Evolutionary conservation across 2,113 vertebrate species (phyloP), one percentile per base, ranked within the genome.

Genomic region (Neolamprologus modestus): DNA sequence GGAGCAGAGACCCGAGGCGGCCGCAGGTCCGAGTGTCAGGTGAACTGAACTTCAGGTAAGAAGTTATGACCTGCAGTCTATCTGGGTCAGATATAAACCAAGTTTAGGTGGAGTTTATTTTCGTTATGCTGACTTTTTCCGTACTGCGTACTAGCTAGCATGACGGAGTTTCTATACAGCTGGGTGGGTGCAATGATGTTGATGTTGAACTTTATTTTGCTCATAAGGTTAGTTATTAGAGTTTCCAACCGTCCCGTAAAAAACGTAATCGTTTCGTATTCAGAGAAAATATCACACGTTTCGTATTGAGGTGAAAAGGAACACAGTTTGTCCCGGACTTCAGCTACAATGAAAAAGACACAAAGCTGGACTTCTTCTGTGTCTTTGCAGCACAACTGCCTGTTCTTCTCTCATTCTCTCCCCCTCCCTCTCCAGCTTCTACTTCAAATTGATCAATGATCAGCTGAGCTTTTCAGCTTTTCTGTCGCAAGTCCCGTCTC

Each of bases 311-410:
- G 4, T 50, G 17, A 50, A 50, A 19, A 50, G 47, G 1, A 50
- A 3, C 16, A 0, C 17, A 52, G n/a, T 52, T n/a, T 52, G 50
- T 53, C 52, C n/a, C 5, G 2, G 0, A 54, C 0, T 0, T 54
- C 52, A 54, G n/a, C n/a, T 54, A 54, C 0, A 21, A 54, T 54
- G 54, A 2, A 57, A 26, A 57, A 57, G 54, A 26, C 24, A 57
- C 54, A 57, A 57, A 57, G 54, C 54, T 14, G 54, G 1, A 57
- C 0, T 14, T 57, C 0, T 26, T 26, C 12, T 26, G 4, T 14
- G 54, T 57, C 4, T 57, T 26, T 26, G 54, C 21, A 1, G 21
- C 7, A 57, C 54, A 57, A 0, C 21, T 57, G 24, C 24, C 12
- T 57, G 0, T 0, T 57, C 21, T 26, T 14, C 54, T 57, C 54